Evolutionary conservation across 2,888 invertebrate species (phyloP).

Genomic region (Carterocephalus palaemon): DNA sequence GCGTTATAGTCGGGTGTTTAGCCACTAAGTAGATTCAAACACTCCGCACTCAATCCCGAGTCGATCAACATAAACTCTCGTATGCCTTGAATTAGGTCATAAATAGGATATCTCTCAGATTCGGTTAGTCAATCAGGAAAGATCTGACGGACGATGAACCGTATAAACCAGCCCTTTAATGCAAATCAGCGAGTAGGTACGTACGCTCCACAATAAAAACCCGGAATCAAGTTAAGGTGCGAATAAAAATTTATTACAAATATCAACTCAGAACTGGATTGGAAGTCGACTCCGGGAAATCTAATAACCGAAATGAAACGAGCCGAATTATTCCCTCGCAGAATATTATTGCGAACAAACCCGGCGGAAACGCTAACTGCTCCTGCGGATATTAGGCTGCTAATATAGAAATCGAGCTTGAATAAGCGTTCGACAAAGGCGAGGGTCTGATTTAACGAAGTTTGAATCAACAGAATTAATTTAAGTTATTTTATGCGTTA

Average conservation of each 20-base stretch:
- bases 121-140: too few relatives aligned
- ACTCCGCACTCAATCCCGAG: too few relatives aligned
- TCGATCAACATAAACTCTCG: too few relatives aligned
- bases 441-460: too few relatives aligned
- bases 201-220: conserved; percentile 51
- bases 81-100: too few relatives aligned
- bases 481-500: too few relatives aligned
- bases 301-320: conserved; percentile 63
- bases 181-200: too few relatives aligned
- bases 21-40: too few relatives aligned
- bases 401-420: conserved; percentile 41
- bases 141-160: conserved; percentile 7
- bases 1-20: too few relatives aligned
- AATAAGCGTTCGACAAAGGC: conserved; percentile 10
- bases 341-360: conserved; percentile 52
- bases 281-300: conserved; percentile 45
- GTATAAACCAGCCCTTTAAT: conserved; percentile 27
- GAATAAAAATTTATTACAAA: conserved; percentile 67
- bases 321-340: conserved; percentile 56
- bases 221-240: conserved; percentile 44
- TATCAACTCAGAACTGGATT: conserved; percentile 50
- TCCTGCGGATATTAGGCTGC: conserved; percentile 28
- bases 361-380: conserved; percentile 40
- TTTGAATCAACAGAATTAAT: too few relatives aligned
- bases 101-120: too few relatives aligned